Evolutionary conservation across 2,888 invertebrate species (phyloP), one percentile per base, ranked within the genome.

Genomic region (Stenurella melanura): DNA sequence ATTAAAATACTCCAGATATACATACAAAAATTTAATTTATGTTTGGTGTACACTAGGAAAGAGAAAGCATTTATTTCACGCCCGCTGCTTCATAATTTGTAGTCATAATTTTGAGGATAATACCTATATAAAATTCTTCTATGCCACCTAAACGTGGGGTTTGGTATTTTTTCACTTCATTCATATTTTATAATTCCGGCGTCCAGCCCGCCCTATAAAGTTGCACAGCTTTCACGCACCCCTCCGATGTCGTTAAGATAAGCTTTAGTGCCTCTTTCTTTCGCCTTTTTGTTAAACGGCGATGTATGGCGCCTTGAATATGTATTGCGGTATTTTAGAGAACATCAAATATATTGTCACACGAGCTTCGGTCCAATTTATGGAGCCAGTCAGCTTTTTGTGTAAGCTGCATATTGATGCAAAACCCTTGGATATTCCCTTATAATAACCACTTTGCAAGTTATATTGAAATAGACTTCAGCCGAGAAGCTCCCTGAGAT

Each of bases 201-300:
- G 77, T 57, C 69, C 69, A 69, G 75, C 77, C 77, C 70, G 77
- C 76, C 78, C 70, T 78, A 78, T 68, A 81, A 75, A 80, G 74
- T 76, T 76, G 74, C 76, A 75, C 73, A 76, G 77, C 77, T 77
- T 80, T 77, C 78, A 79, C 76, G 77, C 80, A 77, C 80, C 75
- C 80, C 79, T 77, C 70, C 80, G 83, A 83, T 83, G 81, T 78
- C 81, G 83, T 83, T 83, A 82, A 83, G 83, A 83, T 83, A 83
- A 82, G 81, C 82, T 82, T 83, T 80, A 82, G 82, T 81, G 80
- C 77, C 78, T 67, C 71, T 81, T 82, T 81, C 77, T 80, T 80
- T 81, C 76, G 77, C 78, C 76, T 79, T 82, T 82, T 78, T 80
- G 81, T 78, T 76, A 81, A 77, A 80, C 73, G 30, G 77, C 77